These are phyloP conservation scores for Leptopterna dolabrata DNA, from an alignment of 2,888 invertebrate genomes.

Conservation along the genomic window DNA sequence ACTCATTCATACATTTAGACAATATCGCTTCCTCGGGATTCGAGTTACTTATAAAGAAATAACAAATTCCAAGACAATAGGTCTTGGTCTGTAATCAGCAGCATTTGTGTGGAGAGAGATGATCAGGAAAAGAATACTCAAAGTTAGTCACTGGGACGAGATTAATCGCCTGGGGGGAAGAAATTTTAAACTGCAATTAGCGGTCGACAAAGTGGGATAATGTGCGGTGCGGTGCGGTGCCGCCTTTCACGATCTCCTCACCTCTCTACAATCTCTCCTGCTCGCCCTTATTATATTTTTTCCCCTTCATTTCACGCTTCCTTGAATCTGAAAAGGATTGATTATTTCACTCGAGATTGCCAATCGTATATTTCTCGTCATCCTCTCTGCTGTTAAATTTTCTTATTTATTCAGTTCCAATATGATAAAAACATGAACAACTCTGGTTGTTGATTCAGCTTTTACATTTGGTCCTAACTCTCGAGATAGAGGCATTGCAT, in stretches of 20 bases:
- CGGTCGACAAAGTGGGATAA: conserved; percentile 40
- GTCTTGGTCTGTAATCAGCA: background rate
- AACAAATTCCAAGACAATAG: background rate
- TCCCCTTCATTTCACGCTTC: background rate
- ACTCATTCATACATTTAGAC: too few species aligned
- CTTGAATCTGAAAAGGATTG: background rate
- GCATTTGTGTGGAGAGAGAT: background rate
- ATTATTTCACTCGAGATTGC: background rate
- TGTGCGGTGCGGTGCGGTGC: conserved; percentile 22
- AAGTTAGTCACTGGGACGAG: background rate
- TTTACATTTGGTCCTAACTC: too few species aligned
- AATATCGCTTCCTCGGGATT: too few species aligned
- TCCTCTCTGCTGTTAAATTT: background rate
- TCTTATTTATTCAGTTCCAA: background rate
- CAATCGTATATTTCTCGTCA: background rate
- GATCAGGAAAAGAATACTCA: background rate
- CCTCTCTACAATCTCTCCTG: background rate
- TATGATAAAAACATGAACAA: background rate
- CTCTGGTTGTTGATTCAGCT: too few species aligned
- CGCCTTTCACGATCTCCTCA: background rate
- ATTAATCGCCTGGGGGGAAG: conserved; percentile 8
- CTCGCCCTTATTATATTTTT: background rate
- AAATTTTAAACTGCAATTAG: conserved; percentile 42
- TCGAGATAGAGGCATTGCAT: too few species aligned
- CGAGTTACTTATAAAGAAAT: too few species aligned